Percentiles rank a stretch among this genome's conserved stretches.
Conservation (phyloP, 2,797 vertebrate species). For the Anas bernieri region DNA sequence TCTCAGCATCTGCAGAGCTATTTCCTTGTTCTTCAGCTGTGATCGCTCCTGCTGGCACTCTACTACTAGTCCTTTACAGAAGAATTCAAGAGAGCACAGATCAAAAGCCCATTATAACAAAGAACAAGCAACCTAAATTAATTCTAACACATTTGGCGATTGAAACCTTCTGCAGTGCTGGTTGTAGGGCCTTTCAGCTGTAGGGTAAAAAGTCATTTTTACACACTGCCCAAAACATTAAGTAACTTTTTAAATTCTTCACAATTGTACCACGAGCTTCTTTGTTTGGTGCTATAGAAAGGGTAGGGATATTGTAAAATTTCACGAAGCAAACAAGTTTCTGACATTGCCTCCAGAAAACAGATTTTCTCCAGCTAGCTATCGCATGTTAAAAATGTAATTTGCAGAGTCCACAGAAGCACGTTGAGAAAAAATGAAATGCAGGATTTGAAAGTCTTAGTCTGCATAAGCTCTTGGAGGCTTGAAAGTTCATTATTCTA, state of each 20-base stretch:
- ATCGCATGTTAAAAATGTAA: background rate
- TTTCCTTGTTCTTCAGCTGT: conserved; percentile 89
- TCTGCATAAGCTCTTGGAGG: background rate
- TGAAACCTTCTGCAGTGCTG: background rate
- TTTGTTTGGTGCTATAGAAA: background rate
- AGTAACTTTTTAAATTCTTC: background rate
- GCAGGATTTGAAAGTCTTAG: background rate
- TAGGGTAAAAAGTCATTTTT: background rate
- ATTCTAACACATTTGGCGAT: background rate
- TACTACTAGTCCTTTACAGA: conserved; percentile 80
- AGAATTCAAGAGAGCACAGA: conserved; percentile 7
- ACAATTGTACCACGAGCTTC: background rate
- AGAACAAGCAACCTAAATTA: conserved; percentile 32
- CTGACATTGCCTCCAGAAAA: background rate
- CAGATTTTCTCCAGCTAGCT: background rate
- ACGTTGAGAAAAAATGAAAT: background rate
- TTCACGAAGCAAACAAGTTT: background rate
- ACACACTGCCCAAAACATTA: background rate
- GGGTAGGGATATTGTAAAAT: background rate
- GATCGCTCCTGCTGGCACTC: conserved; percentile 96
- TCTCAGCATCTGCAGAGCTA: conserved; percentile 85
- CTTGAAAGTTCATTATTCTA: background rate
- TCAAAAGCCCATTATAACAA: background rate
- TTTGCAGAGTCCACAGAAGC: background rate
- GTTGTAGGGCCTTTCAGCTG: background rate